Base-by-base conservation (phyloP, 2,113 vertebrate species). In the Sylvilagus bachmani region DNA sequence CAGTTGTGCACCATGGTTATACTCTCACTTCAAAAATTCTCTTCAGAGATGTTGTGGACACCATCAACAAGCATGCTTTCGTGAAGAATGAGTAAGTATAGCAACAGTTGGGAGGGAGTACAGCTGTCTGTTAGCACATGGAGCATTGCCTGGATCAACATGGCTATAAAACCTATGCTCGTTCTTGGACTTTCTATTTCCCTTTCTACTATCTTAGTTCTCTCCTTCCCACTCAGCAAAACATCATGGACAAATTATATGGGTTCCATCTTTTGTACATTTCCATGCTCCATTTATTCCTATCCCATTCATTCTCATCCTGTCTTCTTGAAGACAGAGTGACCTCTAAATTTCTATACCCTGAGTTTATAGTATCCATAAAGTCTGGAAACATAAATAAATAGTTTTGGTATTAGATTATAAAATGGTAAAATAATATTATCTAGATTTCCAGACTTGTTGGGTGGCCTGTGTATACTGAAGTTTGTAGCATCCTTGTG, bases 21-120 rank as follows among this genome's bases (percentile, higher is more conserved):
- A 99, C 99, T 1, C 98, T 99, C 38, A 99, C 99, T 62, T 99
- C 99, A 53, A 99, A 99, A 97, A 99, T 99, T 95, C 98, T 98
- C 25, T 99, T 99, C 98, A 98, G 99, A 90, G 99, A 99, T 10
- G 99, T 99, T 31, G 98, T 99, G 62, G 99, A 99, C 97, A 99
- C 99, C 93, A 99, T 99, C 98, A 99, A 99, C 97, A 99, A 99
- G 98, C 98, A 99, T 0, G 99, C 99, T 95, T 99, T 99, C 91
- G 93, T 99, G 97, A 99, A 99, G 98, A 99, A 99, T 19, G 99
- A 99, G 99, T 99, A 97, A 98, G 99, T 98, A 79, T 0, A 3
- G 38, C 58, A n/a, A 5, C 25, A 14, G 29, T 0, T 5, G 62
- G 27, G 49, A n/a, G 69, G 44, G 44, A 16, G 55, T 58, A 58